These are phyloP conservation scores for Neostethus bicornis DNA, from an alignment of 2,797 vertebrate species.

Conservation along the genomic window DNA sequence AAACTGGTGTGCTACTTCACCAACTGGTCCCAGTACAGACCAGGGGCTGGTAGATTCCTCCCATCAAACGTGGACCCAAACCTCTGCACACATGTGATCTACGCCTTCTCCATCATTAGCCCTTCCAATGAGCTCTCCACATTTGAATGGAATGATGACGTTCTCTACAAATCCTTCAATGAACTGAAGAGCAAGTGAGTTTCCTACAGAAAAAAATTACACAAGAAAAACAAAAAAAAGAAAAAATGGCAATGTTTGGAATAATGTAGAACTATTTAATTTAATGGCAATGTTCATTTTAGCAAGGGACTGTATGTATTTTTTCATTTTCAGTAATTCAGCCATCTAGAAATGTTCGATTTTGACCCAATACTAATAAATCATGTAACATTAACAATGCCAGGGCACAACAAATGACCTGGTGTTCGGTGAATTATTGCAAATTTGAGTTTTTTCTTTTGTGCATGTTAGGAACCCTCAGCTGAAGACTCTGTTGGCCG, in stretches of 20 bases:
- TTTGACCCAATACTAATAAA: too few relatives aligned
- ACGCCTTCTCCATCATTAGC: slow-evolving; percentile 81
- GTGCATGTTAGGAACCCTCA: slow-evolving; percentile 70
- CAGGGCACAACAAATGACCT: too few relatives aligned
- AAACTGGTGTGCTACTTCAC: slow-evolving; percentile 85
- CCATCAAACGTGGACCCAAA: slow-evolving; percentile 79
- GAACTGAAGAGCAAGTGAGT: slow-evolving; percentile 74
- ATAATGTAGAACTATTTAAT: not conserved
- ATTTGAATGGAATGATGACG: slow-evolving; percentile 76
- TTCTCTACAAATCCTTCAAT: slow-evolving; percentile 79
- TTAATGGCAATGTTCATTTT: not conserved
- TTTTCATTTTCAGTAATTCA: not conserved
- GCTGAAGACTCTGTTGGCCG: slow-evolving; percentile 82
- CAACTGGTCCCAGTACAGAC: slow-evolving; percentile 81
- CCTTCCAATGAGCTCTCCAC: slow-evolving; percentile 67
- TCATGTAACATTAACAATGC: too few relatives aligned
- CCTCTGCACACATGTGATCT: slow-evolving; percentile 85
- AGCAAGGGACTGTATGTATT: not conserved
- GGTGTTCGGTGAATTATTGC: not conserved
- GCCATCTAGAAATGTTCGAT: too few relatives aligned
- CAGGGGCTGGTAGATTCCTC: slow-evolving; percentile 53
- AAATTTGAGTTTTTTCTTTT: not conserved
- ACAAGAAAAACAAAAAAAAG: not conserved
- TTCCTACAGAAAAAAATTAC: not conserved
- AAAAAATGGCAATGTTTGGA: not conserved